These are phyloP conservation scores for Drosophila sp. DNA, from an alignment of 1,140 invertebrate species.

Conservation along the genomic window DNA sequence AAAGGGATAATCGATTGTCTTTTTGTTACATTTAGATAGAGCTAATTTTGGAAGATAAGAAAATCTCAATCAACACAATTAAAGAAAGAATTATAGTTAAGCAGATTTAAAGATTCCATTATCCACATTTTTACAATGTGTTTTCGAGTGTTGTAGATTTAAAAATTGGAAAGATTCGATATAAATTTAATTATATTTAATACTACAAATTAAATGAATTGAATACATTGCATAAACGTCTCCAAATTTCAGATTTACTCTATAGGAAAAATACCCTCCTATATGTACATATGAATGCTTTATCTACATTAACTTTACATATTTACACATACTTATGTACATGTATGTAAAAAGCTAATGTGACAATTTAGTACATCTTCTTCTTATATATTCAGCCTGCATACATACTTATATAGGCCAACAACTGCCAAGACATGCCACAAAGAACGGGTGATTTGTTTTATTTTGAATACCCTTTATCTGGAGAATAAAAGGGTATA, in stretches of 20 bases:
- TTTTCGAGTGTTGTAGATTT: too few relatives aligned
- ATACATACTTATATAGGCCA: conserved; percentile 17
- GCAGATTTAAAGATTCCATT: too few relatives aligned
- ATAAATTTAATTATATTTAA: too few relatives aligned
- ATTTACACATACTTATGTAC: background rate
- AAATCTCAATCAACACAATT: too few relatives aligned
- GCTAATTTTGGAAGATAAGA: too few relatives aligned
- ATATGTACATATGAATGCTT: background rate
- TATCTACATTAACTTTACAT: background rate
- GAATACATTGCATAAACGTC: background rate
- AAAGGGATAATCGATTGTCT: too few relatives aligned
- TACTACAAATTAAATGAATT: too few relatives aligned
- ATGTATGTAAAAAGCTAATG: background rate
- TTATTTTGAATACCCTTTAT: background rate
- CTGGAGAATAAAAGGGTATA: background rate
- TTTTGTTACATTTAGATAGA: too few relatives aligned
- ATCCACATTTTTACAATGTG: too few relatives aligned
- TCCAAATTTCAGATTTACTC: background rate
- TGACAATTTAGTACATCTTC: conserved; percentile 5
- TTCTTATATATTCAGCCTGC: background rate
- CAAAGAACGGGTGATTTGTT: conserved; percentile 17
- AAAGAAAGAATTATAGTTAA: too few relatives aligned
- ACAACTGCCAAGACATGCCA: conserved; percentile 16
- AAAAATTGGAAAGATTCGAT: too few relatives aligned
- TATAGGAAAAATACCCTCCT: background rate